A percentile compares a stretch with the other conserved stretches of the same genome.
Evolutionary conservation across 2,888 invertebrate genomes (phyloP).

Genomic region (Dascillus cervinus): DNA sequence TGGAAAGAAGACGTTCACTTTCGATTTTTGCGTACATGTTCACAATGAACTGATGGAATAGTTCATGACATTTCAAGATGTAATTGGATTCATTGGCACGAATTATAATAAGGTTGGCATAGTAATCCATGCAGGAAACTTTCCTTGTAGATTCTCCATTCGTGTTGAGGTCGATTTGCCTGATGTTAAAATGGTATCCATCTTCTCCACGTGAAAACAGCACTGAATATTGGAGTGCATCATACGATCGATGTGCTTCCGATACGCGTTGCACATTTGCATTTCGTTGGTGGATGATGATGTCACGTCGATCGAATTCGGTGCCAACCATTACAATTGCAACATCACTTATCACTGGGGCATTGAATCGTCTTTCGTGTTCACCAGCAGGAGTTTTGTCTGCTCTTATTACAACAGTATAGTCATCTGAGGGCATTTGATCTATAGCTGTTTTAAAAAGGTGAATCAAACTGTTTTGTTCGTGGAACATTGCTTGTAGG

Average conservation of each 20-base stretch:
- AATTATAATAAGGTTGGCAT: conserved; percentile 28
- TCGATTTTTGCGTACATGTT: conserved; percentile 38
- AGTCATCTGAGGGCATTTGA: no score
- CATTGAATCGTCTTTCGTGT: conserved; percentile 32
- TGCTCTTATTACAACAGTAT: no score
- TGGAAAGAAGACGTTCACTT: conserved; percentile 29
- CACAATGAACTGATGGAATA: conserved; percentile 33
- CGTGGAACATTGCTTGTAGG: no score
- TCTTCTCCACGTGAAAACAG: conserved; percentile 23
- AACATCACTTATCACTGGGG: conserved; percentile 28
- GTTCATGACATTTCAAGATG: conserved; percentile 23
- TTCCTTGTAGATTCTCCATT: conserved; percentile 23
- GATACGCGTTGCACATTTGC: conserved; percentile 18
- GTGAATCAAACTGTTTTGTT: no score
- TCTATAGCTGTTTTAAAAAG: no score
- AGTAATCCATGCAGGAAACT: conserved; percentile 23
- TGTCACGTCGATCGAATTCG: no score
- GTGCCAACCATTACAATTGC: conserved; percentile 27
- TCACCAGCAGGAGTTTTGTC: conserved; percentile 31
- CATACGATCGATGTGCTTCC: conserved; percentile 30
- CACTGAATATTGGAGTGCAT: conserved; percentile 34
- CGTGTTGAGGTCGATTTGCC: no score
- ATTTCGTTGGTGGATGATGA: no score
- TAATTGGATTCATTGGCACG: conserved; percentile 21
- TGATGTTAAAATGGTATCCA: conserved; percentile 21